These are phyloP conservation scores for Himalopsyche japonica DNA, from an alignment of 2,888 invertebrate species.

Conservation along the genomic window DNA sequence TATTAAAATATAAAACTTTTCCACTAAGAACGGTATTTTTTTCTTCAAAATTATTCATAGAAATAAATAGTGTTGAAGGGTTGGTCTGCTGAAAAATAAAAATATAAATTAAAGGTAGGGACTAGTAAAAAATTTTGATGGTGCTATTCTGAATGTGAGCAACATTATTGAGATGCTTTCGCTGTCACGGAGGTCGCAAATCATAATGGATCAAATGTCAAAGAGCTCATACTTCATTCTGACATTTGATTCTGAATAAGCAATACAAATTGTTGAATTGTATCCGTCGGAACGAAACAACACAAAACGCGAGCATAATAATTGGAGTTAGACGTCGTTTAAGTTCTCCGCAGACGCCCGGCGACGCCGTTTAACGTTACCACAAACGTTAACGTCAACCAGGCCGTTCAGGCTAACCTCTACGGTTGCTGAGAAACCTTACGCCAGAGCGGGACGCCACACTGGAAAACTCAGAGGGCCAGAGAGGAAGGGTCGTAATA, in stretches of 20 bases:
- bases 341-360: slow-evolving; percentile 29
- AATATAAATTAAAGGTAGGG: too few relatives aligned
- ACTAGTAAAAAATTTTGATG: too few relatives aligned
- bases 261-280: neutral
- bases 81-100: too few relatives aligned
- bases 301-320: slow-evolving; percentile 3
- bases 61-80: too few relatives aligned
- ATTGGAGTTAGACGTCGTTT: slow-evolving; percentile 25
- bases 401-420: slow-evolving; percentile 38
- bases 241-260: neutral
- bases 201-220: too few relatives aligned
- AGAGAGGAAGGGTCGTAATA: slow-evolving; percentile 9
- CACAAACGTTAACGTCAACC: slow-evolving; percentile 35
- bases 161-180: too few relatives aligned
- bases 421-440: slow-evolving; percentile 36
- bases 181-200: too few relatives aligned
- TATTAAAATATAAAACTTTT: too few relatives aligned
- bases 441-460: slow-evolving; percentile 10
- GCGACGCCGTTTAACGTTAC: slow-evolving; percentile 36
- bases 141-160: too few relatives aligned
- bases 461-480: neutral
- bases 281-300: neutral
- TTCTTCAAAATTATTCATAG: too few relatives aligned
- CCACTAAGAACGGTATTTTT: too few relatives aligned
- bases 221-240: too few relatives aligned